Evolutionary conservation across 2,888 invertebrate genomes (phyloP), one percentile per base, ranked within the genome.

Genomic region (Apamea epomidion): DNA sequence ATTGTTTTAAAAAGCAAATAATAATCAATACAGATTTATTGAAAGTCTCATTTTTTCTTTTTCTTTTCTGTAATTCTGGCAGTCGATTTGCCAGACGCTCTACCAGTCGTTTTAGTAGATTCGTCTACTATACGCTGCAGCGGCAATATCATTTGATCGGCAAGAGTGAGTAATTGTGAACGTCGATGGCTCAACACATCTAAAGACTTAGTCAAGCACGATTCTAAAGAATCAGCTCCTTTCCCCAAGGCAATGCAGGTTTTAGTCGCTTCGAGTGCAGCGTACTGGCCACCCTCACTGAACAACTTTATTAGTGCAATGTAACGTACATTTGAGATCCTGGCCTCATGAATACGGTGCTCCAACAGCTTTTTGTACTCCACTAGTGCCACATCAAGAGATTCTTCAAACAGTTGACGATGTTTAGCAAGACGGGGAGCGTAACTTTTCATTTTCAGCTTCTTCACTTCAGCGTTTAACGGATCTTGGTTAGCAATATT

Each of bases 311-410:
- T 88, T 62, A 93, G 90, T 12, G 93, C 90, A 82, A 95, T 87
- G 74, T 94, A 95, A 18, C 93, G 91, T n/a, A 95, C 90, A 83
- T 95, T 96, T 0, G 96, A 93, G 62, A 95, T 93, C n/a, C 96
- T 92, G 18, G 92, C 95, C 65, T 93, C 92, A 84, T 96, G 96
- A 71, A 96, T 85, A n/a, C 92, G 89, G 42, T 93, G 85, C 51
- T 94, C 92, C 0, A 94, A 74, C n/a, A 90, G 81, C 45, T 81
- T 90, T 78, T 93, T 95, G 81, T 88, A 93, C 1, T 88, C 83
- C 8, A 88, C 90, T 29, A 94, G 76, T 3, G 91, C 92, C 14
- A 67, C 70, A 68, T 93, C 88, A 42, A 96, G 88, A 25, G 96
- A 96, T 7, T 93, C 93, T 70, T 94, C 93, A 88, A 94, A 96